Evolutionary conservation across 2,113 vertebrate species (phyloP).

Genomic region (Gorilla gorilla): DNA sequence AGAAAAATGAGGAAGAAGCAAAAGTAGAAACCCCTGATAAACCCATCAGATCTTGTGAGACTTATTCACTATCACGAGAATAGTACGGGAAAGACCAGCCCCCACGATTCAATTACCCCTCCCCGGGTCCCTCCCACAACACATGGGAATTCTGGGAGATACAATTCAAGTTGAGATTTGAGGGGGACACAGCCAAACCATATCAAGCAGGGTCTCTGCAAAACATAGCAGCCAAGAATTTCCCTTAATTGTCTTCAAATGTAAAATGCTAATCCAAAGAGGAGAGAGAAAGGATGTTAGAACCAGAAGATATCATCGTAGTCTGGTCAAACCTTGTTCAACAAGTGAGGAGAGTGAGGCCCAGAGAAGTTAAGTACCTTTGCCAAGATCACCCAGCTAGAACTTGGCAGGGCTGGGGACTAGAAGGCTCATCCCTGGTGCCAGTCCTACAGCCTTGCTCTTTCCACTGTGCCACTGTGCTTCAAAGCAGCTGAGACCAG

Average conservation of each 20-base stretch:
- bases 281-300: conserved; percentile 4
- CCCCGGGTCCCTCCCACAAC: too few species aligned
- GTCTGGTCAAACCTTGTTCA: conserved; percentile 28
- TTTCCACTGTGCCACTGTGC: not conserved
- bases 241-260: not conserved
- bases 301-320: not conserved
- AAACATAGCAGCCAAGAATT: not conserved
- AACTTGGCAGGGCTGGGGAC: not conserved
- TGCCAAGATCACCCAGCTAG: conserved; percentile 48
- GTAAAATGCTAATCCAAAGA: not conserved
- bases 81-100: too few species aligned
- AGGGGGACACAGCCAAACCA: too few species aligned
- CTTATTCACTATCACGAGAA: too few species aligned
- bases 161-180: too few species aligned
- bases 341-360: conserved; percentile 22
- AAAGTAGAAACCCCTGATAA: too few species aligned
- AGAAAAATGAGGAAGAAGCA: too few species aligned
- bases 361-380: not conserved
- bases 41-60: too few species aligned
- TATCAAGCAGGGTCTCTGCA: not conserved
- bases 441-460: conserved; percentile 10
- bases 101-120: too few species aligned
- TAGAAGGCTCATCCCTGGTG: not conserved
- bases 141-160: too few species aligned
- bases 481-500: conserved; percentile 63